Evolutionary conservation across 2,113 vertebrate genomes (phyloP), one percentile per base, ranked within the genome.

Genomic region (Anguilla rostrata): DNA sequence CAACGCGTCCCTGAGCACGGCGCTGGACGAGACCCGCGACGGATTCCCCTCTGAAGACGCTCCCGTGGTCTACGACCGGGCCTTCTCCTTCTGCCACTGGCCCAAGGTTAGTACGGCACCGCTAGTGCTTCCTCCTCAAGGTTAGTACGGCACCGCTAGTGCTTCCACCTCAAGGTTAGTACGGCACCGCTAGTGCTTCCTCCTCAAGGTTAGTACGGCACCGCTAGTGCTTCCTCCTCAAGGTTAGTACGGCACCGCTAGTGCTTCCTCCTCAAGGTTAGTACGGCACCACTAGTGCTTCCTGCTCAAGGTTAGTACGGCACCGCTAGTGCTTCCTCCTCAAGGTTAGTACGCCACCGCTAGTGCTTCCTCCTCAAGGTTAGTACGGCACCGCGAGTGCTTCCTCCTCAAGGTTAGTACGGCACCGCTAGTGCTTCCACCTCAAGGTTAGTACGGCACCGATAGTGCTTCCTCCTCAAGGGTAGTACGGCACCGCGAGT

Each of bases 121-220:
- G 4, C 71, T n/a, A n/a, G 6, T n/a, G 41, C 53, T 18, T 12
- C 63, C 12, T 2, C 16, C n/a, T 41, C 43, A 9, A 16, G 63
- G 18, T 12, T 85, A 78, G 66, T 0, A 5, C 18, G 7, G 78
- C 16, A 86, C 16, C 29, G 1, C 29, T n/a, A n/a, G 26, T 98
- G 98, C 0, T 98, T 98, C 92, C 99, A 98, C 98, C 98, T 98
- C n/a, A 99, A 99, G 97, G 98, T 99, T 91, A 80, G 94, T n/a
- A 15, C 18, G 14, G 57, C 57, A 60, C 22, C 3, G 20, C 34
- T 34, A 34, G 34, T n/a, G 41, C 53, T 18, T 12, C 63, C 12
- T 2, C 16, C n/a, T 41, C 43, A 9, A 16, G 63, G 18, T 12
- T 85, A 78, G 66, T 3, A 5, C 18, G 7, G 78, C 16, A 86